Evolutionary conservation across 2,113 vertebrate species (phyloP).

Genomic region (Saimiri boliviensis): DNA sequence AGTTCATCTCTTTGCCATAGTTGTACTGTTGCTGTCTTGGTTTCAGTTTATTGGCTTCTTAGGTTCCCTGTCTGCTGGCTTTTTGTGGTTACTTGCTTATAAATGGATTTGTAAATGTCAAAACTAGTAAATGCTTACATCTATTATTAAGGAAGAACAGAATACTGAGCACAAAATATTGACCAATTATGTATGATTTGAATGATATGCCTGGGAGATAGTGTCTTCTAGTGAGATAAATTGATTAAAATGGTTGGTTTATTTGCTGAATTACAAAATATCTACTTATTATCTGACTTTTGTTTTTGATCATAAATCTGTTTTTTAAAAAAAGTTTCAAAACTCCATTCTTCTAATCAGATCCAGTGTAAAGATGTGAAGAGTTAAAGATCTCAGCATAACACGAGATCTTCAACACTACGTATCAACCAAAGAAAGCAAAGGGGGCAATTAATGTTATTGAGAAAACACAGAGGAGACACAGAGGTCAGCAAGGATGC

Average conservation of each 20-base stretch:
- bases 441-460: neutral
- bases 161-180: neutral
- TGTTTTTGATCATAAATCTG: neutral
- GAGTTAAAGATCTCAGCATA: neutral
- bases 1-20: neutral
- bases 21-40: neutral
- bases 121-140: neutral
- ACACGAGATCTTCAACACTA: neutral
- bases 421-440: neutral
- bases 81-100: neutral
- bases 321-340: neutral
- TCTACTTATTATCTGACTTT: neutral
- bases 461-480: neutral
- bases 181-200: neutral
- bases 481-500: neutral
- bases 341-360: neutral
- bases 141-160: neutral
- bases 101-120: neutral
- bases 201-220: neutral
- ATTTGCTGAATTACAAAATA: slow-evolving; percentile 11
- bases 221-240: neutral
- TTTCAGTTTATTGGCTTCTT: slow-evolving; percentile 37
- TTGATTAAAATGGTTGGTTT: neutral
- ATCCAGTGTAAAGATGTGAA: neutral
- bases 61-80: neutral